Evolutionary conservation across 2,888 invertebrate genomes (phyloP).

Genomic region (Pterobdella sp.): DNA sequence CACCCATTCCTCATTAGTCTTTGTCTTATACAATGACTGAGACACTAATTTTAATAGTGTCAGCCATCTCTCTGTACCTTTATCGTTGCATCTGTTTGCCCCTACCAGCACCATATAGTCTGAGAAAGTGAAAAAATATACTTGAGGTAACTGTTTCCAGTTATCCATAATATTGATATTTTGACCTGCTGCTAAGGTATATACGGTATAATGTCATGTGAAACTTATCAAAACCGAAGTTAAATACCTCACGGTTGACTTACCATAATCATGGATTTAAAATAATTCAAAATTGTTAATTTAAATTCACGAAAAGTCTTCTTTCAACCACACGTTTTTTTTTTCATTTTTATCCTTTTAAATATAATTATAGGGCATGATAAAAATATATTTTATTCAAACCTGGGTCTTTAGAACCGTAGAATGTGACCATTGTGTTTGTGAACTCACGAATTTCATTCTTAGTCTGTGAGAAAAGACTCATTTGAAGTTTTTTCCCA

Average conservation of each 20-base stretch:
- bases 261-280: too few relatives aligned
- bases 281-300: not conserved
- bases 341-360: too few relatives aligned
- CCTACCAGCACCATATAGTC: not conserved
- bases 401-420: slow-evolving; percentile 8
- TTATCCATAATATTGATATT: not conserved
- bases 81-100: not conserved
- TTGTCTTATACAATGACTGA: not conserved
- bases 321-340: too few relatives aligned
- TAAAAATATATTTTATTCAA: too few relatives aligned
- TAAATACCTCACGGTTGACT: too few relatives aligned
- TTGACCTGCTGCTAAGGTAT: not conserved
- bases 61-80: not conserved
- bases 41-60: not conserved
- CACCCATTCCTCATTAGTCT: not conserved
- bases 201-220: not conserved
- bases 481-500: not conserved
- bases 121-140: not conserved
- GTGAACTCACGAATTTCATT: not conserved
- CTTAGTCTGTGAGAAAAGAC: not conserved
- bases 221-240: too few relatives aligned
- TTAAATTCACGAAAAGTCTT: too few relatives aligned
- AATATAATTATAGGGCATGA: too few relatives aligned
- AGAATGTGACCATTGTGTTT: not conserved
- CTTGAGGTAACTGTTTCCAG: not conserved